Conservation (phyloP, 2,113 vertebrate species). For the Capreolus pygargus region DNA sequence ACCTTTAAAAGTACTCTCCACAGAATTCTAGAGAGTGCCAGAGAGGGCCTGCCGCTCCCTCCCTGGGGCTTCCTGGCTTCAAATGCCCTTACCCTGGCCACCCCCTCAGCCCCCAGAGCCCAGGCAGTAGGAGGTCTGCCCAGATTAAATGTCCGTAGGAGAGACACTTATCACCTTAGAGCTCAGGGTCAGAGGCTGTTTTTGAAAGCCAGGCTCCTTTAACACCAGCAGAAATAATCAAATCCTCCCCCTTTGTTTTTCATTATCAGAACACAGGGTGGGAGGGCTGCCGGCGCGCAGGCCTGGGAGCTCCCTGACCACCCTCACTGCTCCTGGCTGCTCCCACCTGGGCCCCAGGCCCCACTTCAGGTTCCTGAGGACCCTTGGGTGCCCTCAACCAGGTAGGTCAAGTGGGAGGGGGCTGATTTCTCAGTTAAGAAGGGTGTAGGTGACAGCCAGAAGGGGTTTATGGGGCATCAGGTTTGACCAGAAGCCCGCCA, state of each 20-base stretch:
- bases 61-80: background rate
- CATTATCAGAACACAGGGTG: background rate
- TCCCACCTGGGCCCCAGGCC: background rate
- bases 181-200: background rate
- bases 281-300: background rate
- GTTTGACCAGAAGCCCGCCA: background rate
- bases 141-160: constrained; percentile 7
- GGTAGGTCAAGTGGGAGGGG: constrained; percentile 4
- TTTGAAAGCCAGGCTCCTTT: constrained; percentile 27
- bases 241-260: constrained; percentile 51
- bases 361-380: background rate
- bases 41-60: background rate
- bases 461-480: background rate
- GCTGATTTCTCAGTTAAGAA: background rate
- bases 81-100: background rate
- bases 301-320: background rate
- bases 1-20: background rate
- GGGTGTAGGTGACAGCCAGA: background rate
- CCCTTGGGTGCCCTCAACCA: background rate
- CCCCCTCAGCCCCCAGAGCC: background rate
- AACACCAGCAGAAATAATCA: constrained; percentile 33
- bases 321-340: background rate
- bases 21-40: background rate
- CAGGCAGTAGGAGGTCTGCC: background rate
- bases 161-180: constrained; percentile 14